Base-by-base conservation (phyloP, 1,140 invertebrate species). In the Ptiloglossa arizonensis region DNA sequence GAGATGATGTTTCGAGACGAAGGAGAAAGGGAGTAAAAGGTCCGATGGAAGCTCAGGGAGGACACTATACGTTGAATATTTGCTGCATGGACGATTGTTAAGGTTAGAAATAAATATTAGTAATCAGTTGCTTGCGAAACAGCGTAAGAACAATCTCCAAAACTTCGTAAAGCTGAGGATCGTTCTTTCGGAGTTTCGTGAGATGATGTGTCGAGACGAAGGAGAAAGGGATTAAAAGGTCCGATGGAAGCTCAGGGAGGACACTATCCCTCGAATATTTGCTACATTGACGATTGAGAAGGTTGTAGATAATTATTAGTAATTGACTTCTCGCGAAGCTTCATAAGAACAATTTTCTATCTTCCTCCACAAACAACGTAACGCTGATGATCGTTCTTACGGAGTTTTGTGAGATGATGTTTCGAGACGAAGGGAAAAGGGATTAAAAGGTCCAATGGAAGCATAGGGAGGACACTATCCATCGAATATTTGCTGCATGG, bases 361-460 rank as follows among this genome's bases (percentile, higher is more conserved):
- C n/a, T n/a, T n/a, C n/a, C n/a, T n/a, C n/a, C n/a, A n/a, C n/a
- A n/a, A n/a, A n/a, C n/a, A n/a, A n/a, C n/a, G n/a, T n/a, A n/a
- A n/a, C n/a, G n/a, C n/a, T n/a, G n/a, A n/a, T n/a, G n/a, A n/a
- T 11, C 11, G 19, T 62, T 62, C 59, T 62, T 62, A 35, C 57
- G 19, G 17, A n/a, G 5, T 8, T 13, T 27, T 5, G 24, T 22
- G 54, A 27, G 27, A 56, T 56, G 13, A 11, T 1, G 1, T 5
- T 5, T 19, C 15, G 19, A 19, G 24, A 56, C 22, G 5, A 35
- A 22, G 50, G n/a, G 5, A 13, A 1, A 13, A 5, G 5, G 48
- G 19, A 8, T 22, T 27, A 15, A 56, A 29, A 15, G 54, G 24
- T 24, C 24, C 54, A 13, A 11, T 24, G 11, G 22, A 54, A 6